Conservation (phyloP, 2,888 invertebrate genomes). For the Drosophila infuscata region DNA sequence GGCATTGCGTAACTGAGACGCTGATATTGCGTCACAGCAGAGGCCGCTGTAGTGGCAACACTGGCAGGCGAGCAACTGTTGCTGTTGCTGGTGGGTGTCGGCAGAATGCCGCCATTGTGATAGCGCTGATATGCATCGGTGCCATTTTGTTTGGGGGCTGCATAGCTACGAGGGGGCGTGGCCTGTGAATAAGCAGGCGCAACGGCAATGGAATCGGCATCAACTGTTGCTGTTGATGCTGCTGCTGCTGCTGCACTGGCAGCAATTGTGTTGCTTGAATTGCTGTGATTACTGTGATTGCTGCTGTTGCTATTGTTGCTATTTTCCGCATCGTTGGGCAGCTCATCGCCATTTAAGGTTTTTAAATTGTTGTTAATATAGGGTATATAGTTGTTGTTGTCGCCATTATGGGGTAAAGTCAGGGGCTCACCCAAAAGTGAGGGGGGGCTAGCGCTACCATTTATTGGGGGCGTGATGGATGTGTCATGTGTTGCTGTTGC, state of each 20-base stretch:
- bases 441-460: slow-evolving; percentile 49
- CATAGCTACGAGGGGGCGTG: slow-evolving; percentile 44
- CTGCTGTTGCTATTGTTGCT: slow-evolving; percentile 33
- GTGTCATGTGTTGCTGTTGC: slow-evolving; percentile 63
- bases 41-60: slow-evolving; percentile 54
- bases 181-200: slow-evolving; percentile 27
- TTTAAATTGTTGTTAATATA: slow-evolving; percentile 68
- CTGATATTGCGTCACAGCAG: slow-evolving; percentile 44
- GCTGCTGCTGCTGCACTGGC: slow-evolving; percentile 6
- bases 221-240: slow-evolving; percentile 27
- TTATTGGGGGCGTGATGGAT: slow-evolving; percentile 45
- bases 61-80: slow-evolving; percentile 29
- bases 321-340: slow-evolving; percentile 39
- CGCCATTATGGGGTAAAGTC: slow-evolving; percentile 42
- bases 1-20: slow-evolving; percentile 75
- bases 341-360: slow-evolving; percentile 52
- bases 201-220: slow-evolving; percentile 41
- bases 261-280: slow-evolving; percentile 7
- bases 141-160: slow-evolving; percentile 61
- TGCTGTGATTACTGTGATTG: slow-evolving; percentile 25
- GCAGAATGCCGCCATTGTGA: slow-evolving; percentile 72
- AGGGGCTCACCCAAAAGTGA: slow-evolving; percentile 36
- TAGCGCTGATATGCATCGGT: slow-evolving; percentile 49
- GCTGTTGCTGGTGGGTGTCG: slow-evolving; percentile 60
- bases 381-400: slow-evolving; percentile 71